Percentiles rank a stretch among this genome's conserved stretches.
phyloP scores from a whole-genome alignment of 2,888 invertebrate species.

The Scrobipalpa atriplicella region DNA sequence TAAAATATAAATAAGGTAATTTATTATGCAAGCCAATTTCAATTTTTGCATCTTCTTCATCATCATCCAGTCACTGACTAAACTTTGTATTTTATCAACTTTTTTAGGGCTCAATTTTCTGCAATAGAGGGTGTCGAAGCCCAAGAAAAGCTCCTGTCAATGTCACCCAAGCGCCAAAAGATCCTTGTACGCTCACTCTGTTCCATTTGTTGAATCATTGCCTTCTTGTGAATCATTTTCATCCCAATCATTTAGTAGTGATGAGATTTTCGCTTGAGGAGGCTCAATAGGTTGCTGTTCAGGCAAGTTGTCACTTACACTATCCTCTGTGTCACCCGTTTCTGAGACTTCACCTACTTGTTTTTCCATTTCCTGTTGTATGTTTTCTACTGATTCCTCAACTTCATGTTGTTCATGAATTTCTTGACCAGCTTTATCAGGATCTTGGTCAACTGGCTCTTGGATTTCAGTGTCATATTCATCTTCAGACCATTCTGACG shows the following conservation, averaged over 20 bases:
- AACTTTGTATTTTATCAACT: conserved; percentile 67
- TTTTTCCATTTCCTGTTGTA: conserved; percentile 74
- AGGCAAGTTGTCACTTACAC: conserved; percentile 45
- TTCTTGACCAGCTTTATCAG: conserved; percentile 6
- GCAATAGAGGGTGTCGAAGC: no score
- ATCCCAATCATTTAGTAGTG: conserved; percentile 77
- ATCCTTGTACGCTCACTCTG: conserved; percentile 20
- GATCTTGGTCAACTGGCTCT: conserved; percentile 4
- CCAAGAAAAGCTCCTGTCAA: no score
- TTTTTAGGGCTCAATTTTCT: conserved; percentile 41
- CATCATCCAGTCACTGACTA: conserved; percentile 80
- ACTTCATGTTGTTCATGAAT: conserved; percentile 12
- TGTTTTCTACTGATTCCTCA: conserved; percentile 63
- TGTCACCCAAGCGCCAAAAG: background rate
- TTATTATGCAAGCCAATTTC: background rate
- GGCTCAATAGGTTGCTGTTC: conserved; percentile 31
- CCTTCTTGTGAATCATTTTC: conserved; percentile 76
- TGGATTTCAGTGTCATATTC: conserved; percentile 37
- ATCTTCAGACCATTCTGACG: conserved; percentile 72
- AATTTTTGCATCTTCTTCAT: conserved; percentile 57
- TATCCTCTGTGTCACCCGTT: conserved; percentile 44
- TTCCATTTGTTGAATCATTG: conserved; percentile 33
- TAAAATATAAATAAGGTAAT: background rate
- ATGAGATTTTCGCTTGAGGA: conserved; percentile 47
- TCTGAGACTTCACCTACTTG: conserved; percentile 42